These are phyloP conservation scores for Poecilobothrus nobilitatus DNA, from an alignment of 2,888 invertebrate genomes.

Conservation along the genomic window DNA sequence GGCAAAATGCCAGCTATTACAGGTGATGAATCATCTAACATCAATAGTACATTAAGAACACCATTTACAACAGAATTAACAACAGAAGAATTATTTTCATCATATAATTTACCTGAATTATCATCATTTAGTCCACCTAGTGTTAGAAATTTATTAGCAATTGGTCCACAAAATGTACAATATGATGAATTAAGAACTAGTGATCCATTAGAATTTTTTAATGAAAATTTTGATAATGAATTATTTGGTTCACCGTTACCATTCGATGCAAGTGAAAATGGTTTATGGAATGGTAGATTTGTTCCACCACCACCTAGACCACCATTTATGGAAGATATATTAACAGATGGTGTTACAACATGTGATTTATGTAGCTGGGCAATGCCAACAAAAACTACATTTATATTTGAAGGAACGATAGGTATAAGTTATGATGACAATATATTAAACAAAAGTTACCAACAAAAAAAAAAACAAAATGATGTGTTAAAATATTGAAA, in stretches of 20 bases:
- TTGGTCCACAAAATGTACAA: conserved; percentile 26
- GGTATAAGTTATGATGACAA: conserved; percentile 37
- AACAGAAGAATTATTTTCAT: background rate
- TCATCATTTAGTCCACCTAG: conserved; percentile 34
- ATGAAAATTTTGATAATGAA: conserved; percentile 36
- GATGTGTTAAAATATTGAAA: too few species aligned
- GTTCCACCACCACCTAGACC: conserved; percentile 61
- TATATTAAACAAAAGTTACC: too few species aligned
- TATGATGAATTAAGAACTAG: conserved; percentile 35
- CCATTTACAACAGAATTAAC: background rate
- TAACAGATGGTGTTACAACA: conserved; percentile 60
- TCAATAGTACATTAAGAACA: background rate
- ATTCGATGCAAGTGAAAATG: conserved; percentile 44
- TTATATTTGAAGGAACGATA: conserved; percentile 51
- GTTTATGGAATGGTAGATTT: conserved; percentile 46
- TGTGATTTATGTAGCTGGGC: conserved; percentile 69
- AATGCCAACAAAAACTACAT: conserved; percentile 48
- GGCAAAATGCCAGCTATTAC: conserved; percentile 26
- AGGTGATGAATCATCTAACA: conserved; percentile 15
- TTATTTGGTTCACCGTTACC: conserved; percentile 43
- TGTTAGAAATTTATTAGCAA: conserved; percentile 34
- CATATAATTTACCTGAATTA: conserved; percentile 27
- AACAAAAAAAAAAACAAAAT: too few species aligned
- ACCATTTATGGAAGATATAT: conserved; percentile 51
- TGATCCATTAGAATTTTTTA: conserved; percentile 25